phyloP scores from a whole-genome alignment of 2,113 vertebrate species.

The Oryzias celebensis region DNA sequence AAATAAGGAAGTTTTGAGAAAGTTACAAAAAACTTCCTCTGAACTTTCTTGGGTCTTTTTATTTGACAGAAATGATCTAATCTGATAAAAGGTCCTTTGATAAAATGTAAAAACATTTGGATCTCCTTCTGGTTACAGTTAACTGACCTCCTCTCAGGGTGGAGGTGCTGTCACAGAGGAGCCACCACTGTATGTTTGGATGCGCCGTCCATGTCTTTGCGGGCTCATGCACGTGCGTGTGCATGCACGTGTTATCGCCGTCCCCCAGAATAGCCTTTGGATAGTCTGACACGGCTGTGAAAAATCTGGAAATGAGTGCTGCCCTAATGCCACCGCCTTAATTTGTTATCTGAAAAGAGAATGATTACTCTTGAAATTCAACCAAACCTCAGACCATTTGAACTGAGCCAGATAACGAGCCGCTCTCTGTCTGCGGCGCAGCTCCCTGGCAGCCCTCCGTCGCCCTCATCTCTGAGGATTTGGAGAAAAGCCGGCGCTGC shows the following conservation, averaged over 20 bases:
- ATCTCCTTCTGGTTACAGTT: too few relatives aligned
- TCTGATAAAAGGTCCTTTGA: too few relatives aligned
- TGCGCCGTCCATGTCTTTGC: slow-evolving; percentile 33
- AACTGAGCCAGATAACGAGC: slow-evolving; percentile 72
- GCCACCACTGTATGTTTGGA: slow-evolving; percentile 30
- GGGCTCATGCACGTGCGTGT: slow-evolving; percentile 27
- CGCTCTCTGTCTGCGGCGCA: slow-evolving; percentile 25
- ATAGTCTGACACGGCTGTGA: slow-evolving; percentile 61
- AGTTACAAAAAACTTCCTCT: too few relatives aligned
- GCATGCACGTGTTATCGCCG: slow-evolving; percentile 60
- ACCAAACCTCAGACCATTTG: slow-evolving; percentile 67
- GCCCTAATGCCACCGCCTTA: slow-evolving; percentile 65
- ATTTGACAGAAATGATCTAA: too few relatives aligned
- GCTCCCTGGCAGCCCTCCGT: slow-evolving; percentile 52
- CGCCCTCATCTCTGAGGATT: slow-evolving; percentile 63
- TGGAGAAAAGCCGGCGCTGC: slow-evolving; percentile 55
- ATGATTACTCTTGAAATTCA: slow-evolving; percentile 77
- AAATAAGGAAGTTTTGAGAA: too few relatives aligned
- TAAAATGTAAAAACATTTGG: too few relatives aligned
- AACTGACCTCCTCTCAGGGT: too few relatives aligned
- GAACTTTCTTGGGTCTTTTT: too few relatives aligned
- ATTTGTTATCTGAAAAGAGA: slow-evolving; percentile 72
- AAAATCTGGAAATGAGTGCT: slow-evolving; percentile 59
- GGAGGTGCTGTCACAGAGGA: slow-evolving; percentile 8
- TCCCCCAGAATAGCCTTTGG: slow-evolving; percentile 68